Conservation (phyloP, 2,113 vertebrate genomes). For the Madoqua kirkii region DNA sequence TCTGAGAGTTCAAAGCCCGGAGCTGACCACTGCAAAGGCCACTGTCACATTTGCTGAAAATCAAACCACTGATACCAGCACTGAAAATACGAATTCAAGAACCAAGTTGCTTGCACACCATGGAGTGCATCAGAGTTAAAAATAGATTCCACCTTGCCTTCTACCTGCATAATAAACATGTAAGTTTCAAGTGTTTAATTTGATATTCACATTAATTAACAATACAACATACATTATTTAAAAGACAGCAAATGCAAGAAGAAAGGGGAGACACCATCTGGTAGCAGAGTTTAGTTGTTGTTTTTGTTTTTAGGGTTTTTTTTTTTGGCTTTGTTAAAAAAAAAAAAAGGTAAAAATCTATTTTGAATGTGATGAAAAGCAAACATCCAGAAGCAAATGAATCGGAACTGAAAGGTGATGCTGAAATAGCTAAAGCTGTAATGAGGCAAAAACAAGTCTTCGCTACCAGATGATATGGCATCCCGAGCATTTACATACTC, state of each 20-base stretch:
- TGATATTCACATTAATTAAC: constrained; percentile 90
- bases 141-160: constrained; percentile 86
- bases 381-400: constrained; percentile 77
- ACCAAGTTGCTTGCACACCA: constrained; percentile 77
- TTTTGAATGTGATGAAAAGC: constrained; percentile 81
- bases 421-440: constrained; percentile 77
- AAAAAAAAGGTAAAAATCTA: constrained; percentile 72
- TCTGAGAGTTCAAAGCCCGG: constrained; percentile 83
- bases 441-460: constrained; percentile 80
- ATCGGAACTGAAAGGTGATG: constrained; percentile 82
- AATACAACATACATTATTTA: constrained; percentile 91
- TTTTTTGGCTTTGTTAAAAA: constrained; percentile 55
- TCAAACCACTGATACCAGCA: constrained; percentile 83
- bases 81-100: constrained; percentile 82
- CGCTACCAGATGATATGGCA: constrained; percentile 80
- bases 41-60: constrained; percentile 86
- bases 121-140: constrained; percentile 85
- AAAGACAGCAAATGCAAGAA: constrained; percentile 83
- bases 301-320: constrained; percentile 69
- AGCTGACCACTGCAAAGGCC: constrained; percentile 86
- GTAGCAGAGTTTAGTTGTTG: constrained; percentile 79
- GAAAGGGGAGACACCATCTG: constrained; percentile 84
- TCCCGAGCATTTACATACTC: constrained; percentile 86
- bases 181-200: constrained; percentile 88
- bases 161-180: constrained; percentile 90